Base-by-base conservation (phyloP, 2,888 invertebrate genomes). In the Ecliptopera silaceata region DNA sequence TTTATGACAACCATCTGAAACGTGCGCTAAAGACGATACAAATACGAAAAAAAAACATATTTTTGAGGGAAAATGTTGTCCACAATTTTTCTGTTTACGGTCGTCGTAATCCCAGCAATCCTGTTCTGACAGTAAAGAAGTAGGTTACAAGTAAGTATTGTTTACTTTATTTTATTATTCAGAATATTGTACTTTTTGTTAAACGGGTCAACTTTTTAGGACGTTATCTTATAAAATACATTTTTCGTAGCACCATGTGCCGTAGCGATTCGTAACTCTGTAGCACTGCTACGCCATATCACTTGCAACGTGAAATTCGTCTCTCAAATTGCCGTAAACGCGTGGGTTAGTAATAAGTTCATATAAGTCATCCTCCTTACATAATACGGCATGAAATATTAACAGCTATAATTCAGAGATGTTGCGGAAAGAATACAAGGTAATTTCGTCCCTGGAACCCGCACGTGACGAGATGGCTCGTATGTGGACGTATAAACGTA, bases 1-100 rank as follows among this genome's bases (percentile, higher is more conserved):
- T 77, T 80, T 82, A 82, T 82, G 84, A 85, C 82, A 82, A 82
- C 80, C 79, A 71, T 75, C 79, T 75, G 74, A 77, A 77, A 75
- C 72, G 75, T 71, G 66, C 71, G 71, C 69, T 69, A 69, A 72
- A 13, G 67, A 67, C 69, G 60, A 63, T 69, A 70, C 66, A 67
- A 71, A 71, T 65, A 36, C 36, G 34, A 34, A 34, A 13, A 13
- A 68, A 68, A 68, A 73, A 69, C 64, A 69, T 58, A 39, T 61
- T 61, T 65, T 58, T 44, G 44, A 50, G 44, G 59, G 48, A 65
- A 60, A 65, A 56, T 61, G 49, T 59, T 62, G 56, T 52, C 42
- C 46, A 64, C 46, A 56, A 64, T 70, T 69, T 70, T 67, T 62
- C 51, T 66, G 63, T 67, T 68, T 69, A 58, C 63, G 57, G 52